Percentiles rank a stretch among this genome's conserved stretches.
Evolutionary conservation across 2,888 invertebrate genomes (phyloP).

Genomic region (Theristus sp.): DNA sequence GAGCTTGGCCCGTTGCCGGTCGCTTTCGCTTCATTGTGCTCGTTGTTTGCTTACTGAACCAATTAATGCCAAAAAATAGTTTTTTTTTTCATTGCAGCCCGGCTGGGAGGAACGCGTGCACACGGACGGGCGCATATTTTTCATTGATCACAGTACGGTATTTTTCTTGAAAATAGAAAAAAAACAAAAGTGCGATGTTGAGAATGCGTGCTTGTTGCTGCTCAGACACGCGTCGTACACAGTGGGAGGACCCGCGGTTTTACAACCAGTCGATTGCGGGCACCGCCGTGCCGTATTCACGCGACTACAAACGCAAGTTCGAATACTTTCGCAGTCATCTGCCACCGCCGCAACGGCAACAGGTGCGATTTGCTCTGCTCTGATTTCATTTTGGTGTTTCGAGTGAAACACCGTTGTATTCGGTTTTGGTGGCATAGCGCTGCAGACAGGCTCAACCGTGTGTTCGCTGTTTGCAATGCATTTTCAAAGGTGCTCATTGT

Average conservation of each 20-base stretch:
- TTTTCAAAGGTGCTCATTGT: background rate
- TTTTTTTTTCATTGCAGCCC: constrained; percentile 39
- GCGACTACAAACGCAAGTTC: constrained; percentile 96
- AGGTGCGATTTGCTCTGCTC: too few relatives aligned
- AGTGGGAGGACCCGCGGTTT: constrained; percentile 96
- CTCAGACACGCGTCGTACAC: constrained; percentile 80
- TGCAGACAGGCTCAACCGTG: too few relatives aligned
- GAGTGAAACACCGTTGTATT: too few relatives aligned
- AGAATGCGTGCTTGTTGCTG: too few relatives aligned
- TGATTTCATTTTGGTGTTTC: too few relatives aligned
- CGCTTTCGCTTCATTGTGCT: constrained; percentile 13
- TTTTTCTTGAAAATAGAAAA: background rate
- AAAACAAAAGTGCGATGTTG: too few relatives aligned
- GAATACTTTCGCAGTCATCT: constrained; percentile 90
- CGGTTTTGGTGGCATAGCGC: too few relatives aligned
- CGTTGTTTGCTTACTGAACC: constrained; percentile 1
- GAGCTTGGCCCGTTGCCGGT: constrained; percentile 74
- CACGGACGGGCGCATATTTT: constrained; percentile 86
- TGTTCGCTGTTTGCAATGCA: background rate
- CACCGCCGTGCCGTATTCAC: constrained; percentile 89
- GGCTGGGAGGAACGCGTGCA: constrained; percentile 97
- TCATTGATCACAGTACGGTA: constrained; percentile 82
- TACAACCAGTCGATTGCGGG: constrained; percentile 64
- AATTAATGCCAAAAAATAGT: background rate
- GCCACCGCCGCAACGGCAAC: constrained; percentile 52